Evolutionary conservation across 2,113 vertebrate genomes (phyloP).

Genomic region (Eulemur rufifrons): DNA sequence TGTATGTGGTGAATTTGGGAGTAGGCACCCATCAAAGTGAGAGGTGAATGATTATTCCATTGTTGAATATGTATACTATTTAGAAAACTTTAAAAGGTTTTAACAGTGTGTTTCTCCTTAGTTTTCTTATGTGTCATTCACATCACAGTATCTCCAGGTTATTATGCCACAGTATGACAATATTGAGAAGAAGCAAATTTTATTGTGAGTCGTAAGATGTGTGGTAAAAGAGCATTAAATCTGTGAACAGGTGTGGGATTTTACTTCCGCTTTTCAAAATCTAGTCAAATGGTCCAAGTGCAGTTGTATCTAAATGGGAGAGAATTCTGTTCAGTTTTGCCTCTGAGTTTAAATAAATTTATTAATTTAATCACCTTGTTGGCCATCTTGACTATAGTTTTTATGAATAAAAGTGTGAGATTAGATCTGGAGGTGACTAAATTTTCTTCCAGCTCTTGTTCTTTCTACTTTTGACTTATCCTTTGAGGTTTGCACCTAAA

Average conservation of each 20-base stretch:
- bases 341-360: not conserved
- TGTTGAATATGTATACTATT: constrained; percentile 51
- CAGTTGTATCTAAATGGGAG: not conserved
- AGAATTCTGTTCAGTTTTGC: not conserved
- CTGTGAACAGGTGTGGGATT: not conserved
- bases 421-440: not conserved
- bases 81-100: constrained; percentile 55
- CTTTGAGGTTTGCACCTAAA: not conserved
- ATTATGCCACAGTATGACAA: not conserved
- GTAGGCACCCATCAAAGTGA: constrained; percentile 71
- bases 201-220: not conserved
- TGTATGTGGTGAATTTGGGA: constrained; percentile 38
- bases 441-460: not conserved
- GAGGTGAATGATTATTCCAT: constrained; percentile 50
- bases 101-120: not conserved
- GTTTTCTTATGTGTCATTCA: not conserved
- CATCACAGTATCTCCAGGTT: not conserved
- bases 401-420: not conserved
- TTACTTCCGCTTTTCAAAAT: not conserved
- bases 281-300: not conserved
- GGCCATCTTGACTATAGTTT: not conserved
- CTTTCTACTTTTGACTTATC: not conserved
- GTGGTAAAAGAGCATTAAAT: not conserved
- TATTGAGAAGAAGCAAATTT: not conserved
- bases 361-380: not conserved